Conservation (phyloP, 2,888 invertebrate genomes). For the Psylliodes chrysocephalus region DNA sequence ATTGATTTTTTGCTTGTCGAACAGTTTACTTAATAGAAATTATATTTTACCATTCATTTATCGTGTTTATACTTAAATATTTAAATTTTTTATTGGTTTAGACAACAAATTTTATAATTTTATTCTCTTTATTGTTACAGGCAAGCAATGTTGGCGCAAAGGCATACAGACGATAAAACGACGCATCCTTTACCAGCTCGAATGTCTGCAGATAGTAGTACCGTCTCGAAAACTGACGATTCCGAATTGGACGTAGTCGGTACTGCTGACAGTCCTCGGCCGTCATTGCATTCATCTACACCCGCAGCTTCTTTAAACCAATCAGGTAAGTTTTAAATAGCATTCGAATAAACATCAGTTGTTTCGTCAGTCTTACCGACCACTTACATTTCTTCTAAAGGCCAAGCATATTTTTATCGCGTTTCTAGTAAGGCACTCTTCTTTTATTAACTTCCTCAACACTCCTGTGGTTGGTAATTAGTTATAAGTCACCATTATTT, state of each 20-base stretch:
- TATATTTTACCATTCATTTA: too few species aligned
- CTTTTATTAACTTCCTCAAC: too few species aligned
- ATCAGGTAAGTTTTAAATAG: conserved; percentile 52
- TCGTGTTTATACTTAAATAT: too few species aligned
- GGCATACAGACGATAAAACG: conserved; percentile 70
- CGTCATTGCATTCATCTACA: conserved; percentile 66
- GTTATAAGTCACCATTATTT: too few species aligned
- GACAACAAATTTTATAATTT: conserved; percentile 46
- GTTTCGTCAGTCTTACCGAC: too few species aligned
- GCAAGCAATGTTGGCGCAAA: conserved; percentile 74
- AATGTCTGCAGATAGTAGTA: conserved; percentile 65
- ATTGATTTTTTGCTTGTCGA: too few species aligned
- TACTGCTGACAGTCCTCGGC: conserved; percentile 83
- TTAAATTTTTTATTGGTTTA: background rate
- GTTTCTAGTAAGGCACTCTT: too few species aligned
- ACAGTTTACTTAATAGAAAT: too few species aligned
- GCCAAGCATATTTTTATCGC: too few species aligned
- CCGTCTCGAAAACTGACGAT: conserved; percentile 78
- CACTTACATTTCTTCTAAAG: too few species aligned
- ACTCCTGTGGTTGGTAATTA: too few species aligned
- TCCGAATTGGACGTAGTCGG: conserved; percentile 92
- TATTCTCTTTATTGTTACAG: conserved; percentile 68
- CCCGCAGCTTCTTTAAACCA: conserved; percentile 57
- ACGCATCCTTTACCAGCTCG: conserved; percentile 63
- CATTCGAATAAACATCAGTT: too few species aligned